A percentile compares a stretch with the other conserved stretches of the same genome.
phyloP scores from a whole-genome alignment of 2,888 invertebrate species.

The Dione vanillae region DNA sequence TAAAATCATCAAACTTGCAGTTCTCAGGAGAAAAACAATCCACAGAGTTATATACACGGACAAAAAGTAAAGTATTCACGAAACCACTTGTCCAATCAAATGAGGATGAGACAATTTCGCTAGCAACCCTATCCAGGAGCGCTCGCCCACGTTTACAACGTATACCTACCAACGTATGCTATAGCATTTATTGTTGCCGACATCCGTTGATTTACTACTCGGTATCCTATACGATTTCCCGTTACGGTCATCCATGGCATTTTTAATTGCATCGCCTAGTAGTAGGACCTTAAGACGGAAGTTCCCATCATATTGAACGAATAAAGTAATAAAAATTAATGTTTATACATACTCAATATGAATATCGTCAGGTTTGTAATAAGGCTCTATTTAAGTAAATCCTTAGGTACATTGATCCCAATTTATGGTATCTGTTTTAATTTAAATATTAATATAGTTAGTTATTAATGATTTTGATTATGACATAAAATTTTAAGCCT shows the following conservation, averaged over 20 bases:
- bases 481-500: too few species aligned
- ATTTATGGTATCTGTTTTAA: too few species aligned
- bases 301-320: conserved; percentile 13
- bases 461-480: too few species aligned
- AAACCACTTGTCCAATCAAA: conserved; percentile 22
- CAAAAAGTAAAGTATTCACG: conserved; percentile 3
- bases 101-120: conserved; percentile 27
- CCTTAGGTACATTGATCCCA: background rate
- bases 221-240: conserved; percentile 69
- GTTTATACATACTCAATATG: background rate
- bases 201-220: conserved; percentile 75
- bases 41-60: background rate
- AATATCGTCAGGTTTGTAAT: background rate
- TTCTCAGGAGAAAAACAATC: background rate
- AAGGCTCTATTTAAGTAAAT: background rate
- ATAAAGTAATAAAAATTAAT: conserved; percentile 22
- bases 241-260: conserved; percentile 62
- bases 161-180: background rate
- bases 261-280: conserved; percentile 50
- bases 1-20: background rate
- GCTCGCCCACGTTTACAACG: conserved; percentile 44
- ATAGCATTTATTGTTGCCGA: conserved; percentile 75
- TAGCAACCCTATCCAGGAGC: conserved; percentile 33
- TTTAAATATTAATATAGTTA: too few species aligned
- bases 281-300: conserved; percentile 39